Evolutionary conservation across 1,140 invertebrate genomes (phyloP), one percentile per base, ranked within the genome.

Genomic region (Zaprionus vittiger): DNA sequence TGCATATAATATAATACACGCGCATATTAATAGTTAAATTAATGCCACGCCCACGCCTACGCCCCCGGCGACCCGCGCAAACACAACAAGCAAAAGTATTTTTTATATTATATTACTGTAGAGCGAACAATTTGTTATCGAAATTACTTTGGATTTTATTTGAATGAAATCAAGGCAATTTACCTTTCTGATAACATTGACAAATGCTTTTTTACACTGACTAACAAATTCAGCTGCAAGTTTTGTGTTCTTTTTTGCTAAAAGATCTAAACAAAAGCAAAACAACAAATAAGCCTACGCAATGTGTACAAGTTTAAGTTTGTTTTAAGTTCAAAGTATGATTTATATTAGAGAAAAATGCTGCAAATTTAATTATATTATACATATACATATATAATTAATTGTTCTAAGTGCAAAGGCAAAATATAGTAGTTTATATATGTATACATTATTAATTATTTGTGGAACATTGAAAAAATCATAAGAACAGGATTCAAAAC

Each of bases 191-290:
- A 79, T 69, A 66, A 69, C 66, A 80, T 54, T 44, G 62, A 59
- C 34, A 74, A 59, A 55, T 47, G 72, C 55, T 83, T 87, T 86
- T 86, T 47, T 22, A 49, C 54, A 55, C 66, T 31, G 57, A 74
- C 64, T 63, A 59, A 70, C 64, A 47, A 67, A 62, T 22, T 56
- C 63, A 79, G 72, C 68, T 73, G 73, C 62, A 59, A 79, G 75
- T 83, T 86, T 86, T 86, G 84, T 80, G 84, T 89, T 86, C 84
- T 83, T 75, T 85, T 87, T 87, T 69, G 84, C 77, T 75, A 86
- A 89, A 86, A 77, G 81, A 89, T 89, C 54, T 83, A 55, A 81
- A 75, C 75, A 79, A 76, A 73, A 79, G 55, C 74, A 72, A 72
- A 28, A 69, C 31, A 47, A 56, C 52, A 57, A 74, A 70, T 44